These are phyloP conservation scores for Boleophthalmus pectinirostris DNA, from an alignment of 2,113 vertebrate species.

Conservation along the genomic window DNA sequence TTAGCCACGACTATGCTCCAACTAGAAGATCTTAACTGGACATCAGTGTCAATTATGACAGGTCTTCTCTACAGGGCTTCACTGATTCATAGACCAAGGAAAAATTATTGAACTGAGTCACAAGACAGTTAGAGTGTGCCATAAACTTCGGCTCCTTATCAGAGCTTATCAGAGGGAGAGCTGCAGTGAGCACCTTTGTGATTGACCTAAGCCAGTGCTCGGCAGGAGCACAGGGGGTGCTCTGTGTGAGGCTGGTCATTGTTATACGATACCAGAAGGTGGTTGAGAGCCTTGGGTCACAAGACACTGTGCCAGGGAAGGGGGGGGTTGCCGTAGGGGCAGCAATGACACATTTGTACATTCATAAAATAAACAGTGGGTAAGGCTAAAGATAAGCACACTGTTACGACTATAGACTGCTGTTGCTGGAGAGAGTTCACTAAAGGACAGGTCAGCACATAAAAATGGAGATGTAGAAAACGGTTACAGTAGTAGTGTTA, in stretches of 20 bases:
- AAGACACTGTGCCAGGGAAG: slow-evolving; percentile 51
- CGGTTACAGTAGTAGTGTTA: slow-evolving; percentile 12
- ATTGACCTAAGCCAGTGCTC: slow-evolving; percentile 36
- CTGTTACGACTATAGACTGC: slow-evolving; percentile 22
- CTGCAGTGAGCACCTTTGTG: slow-evolving; percentile 65
- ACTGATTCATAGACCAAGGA: neutral
- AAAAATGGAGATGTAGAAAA: neutral
- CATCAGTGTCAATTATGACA: too few species aligned
- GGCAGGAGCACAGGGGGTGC: slow-evolving; percentile 54
- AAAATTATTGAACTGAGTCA: slow-evolving; percentile 26
- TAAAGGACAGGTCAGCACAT: slow-evolving; percentile 8
- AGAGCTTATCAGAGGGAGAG: slow-evolving; percentile 42
- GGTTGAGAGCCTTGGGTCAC: slow-evolving; percentile 67
- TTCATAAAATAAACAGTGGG: slow-evolving; percentile 35
- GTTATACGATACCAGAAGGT: slow-evolving; percentile 71
- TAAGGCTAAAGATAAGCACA: slow-evolving; percentile 44
- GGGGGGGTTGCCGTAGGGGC: slow-evolving; percentile 17
- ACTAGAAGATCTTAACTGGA: too few species aligned
- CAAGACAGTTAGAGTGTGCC: slow-evolving; percentile 58
- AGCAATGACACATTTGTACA: slow-evolving; percentile 16
- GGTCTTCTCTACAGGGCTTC: neutral
- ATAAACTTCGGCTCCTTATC: slow-evolving; percentile 53
- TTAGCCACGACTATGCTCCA: too few species aligned
- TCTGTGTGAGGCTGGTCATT: slow-evolving; percentile 69
- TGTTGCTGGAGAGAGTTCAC: slow-evolving; percentile 11